phyloP scores from a whole-genome alignment of 2,113 vertebrate species.

The Podarcis cretensis region DNA sequence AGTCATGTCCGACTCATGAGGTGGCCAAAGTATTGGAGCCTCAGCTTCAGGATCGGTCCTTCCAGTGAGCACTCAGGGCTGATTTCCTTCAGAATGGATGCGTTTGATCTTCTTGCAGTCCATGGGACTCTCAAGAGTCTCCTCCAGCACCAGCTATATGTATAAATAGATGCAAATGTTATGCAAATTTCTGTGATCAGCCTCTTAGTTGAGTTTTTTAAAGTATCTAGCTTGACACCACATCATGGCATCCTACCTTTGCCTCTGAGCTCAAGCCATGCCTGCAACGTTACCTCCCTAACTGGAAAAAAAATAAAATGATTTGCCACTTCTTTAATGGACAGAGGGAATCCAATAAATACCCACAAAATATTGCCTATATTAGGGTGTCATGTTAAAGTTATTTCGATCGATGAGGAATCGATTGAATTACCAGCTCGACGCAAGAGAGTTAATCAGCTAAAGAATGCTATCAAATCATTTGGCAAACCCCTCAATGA shows the following conservation, averaged over 20 bases:
- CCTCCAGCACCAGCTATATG: too few relatives aligned
- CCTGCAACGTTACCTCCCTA: background rate
- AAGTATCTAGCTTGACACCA: background rate
- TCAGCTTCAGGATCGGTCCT: too few relatives aligned
- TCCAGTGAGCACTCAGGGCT: too few relatives aligned
- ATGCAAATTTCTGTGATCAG: too few relatives aligned
- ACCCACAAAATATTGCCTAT: background rate
- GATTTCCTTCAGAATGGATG: too few relatives aligned
- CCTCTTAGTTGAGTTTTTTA: too few relatives aligned
- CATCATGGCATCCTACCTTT: background rate
- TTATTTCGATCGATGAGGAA: conserved; percentile 8
- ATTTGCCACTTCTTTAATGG: conserved; percentile 5
- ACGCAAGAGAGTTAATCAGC: background rate
- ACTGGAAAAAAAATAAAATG: background rate
- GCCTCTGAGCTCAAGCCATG: background rate
- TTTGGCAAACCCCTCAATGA: conserved; percentile 4
- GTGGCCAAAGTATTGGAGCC: too few relatives aligned
- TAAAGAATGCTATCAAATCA: conserved; percentile 2
- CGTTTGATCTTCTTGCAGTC: too few relatives aligned
- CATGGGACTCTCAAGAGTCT: too few relatives aligned
- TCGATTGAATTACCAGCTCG: background rate
- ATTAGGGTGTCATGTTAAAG: conserved; percentile 3
- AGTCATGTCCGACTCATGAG: too few relatives aligned
- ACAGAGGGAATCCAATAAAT: background rate
- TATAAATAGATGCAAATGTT: too few relatives aligned